Percentiles rank a stretch among this genome's conserved stretches.
phyloP scores from a whole-genome alignment of 2,888 invertebrate genomes.

The Agrochola litura region DNA sequence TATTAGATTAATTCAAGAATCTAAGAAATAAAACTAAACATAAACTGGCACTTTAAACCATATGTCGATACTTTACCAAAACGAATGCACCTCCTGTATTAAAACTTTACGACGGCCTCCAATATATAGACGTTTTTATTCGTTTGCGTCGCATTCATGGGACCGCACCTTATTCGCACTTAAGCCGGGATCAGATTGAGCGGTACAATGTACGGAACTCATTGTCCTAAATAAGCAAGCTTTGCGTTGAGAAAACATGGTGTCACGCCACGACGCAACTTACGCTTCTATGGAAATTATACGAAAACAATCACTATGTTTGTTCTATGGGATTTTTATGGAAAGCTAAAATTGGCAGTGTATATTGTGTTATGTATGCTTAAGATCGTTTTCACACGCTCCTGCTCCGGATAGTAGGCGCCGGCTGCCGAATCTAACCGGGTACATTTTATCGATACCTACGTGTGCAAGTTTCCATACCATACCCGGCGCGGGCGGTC shows the following conservation, averaged over 20 bases:
- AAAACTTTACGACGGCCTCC: slow-evolving; percentile 25
- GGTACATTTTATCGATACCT: background rate
- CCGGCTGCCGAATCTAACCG: background rate
- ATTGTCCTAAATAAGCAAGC: slow-evolving; percentile 76
- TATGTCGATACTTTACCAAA: slow-evolving; percentile 16
- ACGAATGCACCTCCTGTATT: slow-evolving; percentile 25
- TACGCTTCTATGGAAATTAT: slow-evolving; percentile 66
- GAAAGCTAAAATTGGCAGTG: slow-evolving; percentile 38
- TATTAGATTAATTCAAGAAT: background rate
- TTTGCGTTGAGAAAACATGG: slow-evolving; percentile 63
- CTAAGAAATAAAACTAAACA: slow-evolving; percentile 11
- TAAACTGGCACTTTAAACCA: slow-evolving; percentile 10
- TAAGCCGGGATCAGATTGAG: slow-evolving; percentile 71
- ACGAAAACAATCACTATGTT: slow-evolving; percentile 68
- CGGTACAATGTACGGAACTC: slow-evolving; percentile 59
- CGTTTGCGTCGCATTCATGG: slow-evolving; percentile 36
- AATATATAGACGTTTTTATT: slow-evolving; percentile 43
- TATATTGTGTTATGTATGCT: background rate
- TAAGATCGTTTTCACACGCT: background rate
- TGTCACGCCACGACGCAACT: slow-evolving; percentile 41
- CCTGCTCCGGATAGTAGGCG: background rate
- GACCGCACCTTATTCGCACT: slow-evolving; percentile 56
- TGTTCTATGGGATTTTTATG: slow-evolving; percentile 63
- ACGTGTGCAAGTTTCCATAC: background rate
- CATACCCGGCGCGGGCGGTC: background rate